Evolutionary conservation across 1,140 invertebrate genomes (phyloP), one percentile per base, ranked within the genome.

Genomic region (Sinella curviseta): DNA sequence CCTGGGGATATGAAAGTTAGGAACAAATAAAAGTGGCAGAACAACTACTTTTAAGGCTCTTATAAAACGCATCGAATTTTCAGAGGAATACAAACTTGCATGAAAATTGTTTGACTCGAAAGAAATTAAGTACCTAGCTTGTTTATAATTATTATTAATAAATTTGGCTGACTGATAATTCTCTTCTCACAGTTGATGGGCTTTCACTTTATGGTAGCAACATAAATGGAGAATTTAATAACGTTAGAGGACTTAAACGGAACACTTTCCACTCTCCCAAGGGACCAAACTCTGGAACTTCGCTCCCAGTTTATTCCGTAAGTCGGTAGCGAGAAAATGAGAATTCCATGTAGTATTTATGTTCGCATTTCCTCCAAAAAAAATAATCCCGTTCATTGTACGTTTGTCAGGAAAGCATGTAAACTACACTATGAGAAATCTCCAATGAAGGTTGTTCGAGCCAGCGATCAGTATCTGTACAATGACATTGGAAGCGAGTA

Each of bases 381-480:
- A 12, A 48, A 48, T 48, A 8, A 48, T 8, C 39, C 39, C 20
- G 39, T 12, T 8, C 39, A 12, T 48, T 48, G 8, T 12, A 48
- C 8, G 8, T 48, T 48, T 48, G 20, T 48, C 60, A 84, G 84
- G 0, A 73, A 77, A 54, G n/a, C 82, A 1, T 85, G 84, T 57
- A 34, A 78, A 0, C 35, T 85, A 0, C 84, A 84, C 33, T 85
- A 81, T 76, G 83, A 81, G 24, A 70, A 77, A 34, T 75, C 74
- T 36, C 84, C 84, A 36, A 34, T 85, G 31, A 83, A 84, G 76
- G 39, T 85, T n/a, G 70, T 74, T 1, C 57, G 79, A 67, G 82
- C 83, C 26, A 77, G 85, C 55, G 88, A 88, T 26, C 90, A 91
- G 84, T 92, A 91, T 82, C 86, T 91, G 86, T 91, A 87, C 84